A percentile compares a stretch with the other conserved stretches of the same genome.
phyloP scores from a whole-genome alignment of 2,888 invertebrate genomes.

The Anthrax anthrax region DNA sequence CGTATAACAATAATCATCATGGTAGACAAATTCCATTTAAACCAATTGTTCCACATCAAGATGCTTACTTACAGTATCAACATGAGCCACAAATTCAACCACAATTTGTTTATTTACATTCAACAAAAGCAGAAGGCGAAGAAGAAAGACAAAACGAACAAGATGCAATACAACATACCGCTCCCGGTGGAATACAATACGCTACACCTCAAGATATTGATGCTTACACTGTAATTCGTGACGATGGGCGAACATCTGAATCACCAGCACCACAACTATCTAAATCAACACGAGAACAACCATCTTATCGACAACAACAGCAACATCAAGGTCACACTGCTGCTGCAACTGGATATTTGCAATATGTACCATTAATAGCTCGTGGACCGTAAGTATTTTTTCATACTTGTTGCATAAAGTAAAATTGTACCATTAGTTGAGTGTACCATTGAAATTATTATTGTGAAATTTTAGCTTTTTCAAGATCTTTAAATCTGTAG shows the following conservation, averaged over 20 bases:
- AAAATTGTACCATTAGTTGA: too few species aligned
- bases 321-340: conserved; percentile 5
- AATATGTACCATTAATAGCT: conserved; percentile 10
- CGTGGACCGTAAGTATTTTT: conserved; percentile 12
- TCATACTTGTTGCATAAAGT: background rate
- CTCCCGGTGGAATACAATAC: background rate
- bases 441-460: too few species aligned
- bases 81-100: conserved; percentile 6
- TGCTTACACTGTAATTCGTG: background rate
- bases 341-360: background rate
- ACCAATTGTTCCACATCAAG: background rate
- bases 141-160: conserved; percentile 1
- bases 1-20: background rate
- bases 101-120: conserved; percentile 13
- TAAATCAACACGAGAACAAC: background rate
- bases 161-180: conserved; percentile 10
- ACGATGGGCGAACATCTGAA: too few species aligned
- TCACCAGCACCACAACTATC: background rate
- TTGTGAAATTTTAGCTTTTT: too few species aligned
- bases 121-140: conserved; percentile 3
- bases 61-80: conserved; percentile 3
- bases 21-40: conserved; percentile 1
- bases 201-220: background rate
- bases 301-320: conserved; percentile 4
- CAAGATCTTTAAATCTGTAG: too few species aligned